A percentile compares a stretch with the other conserved stretches of the same genome.
phyloP scores from a whole-genome alignment of 2,888 invertebrate species.

The Leptopterna dolabrata region DNA sequence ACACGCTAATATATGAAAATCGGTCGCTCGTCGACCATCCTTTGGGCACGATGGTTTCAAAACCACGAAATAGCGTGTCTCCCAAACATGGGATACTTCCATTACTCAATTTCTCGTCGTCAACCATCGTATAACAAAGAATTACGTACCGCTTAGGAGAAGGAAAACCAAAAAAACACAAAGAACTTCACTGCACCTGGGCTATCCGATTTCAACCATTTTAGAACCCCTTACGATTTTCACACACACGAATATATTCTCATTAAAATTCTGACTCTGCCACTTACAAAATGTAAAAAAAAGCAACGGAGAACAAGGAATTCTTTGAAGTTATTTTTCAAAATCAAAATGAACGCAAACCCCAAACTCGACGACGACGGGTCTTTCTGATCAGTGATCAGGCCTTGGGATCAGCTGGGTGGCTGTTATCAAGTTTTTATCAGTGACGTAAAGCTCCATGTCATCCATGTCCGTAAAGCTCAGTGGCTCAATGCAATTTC shows the following conservation, averaged over 20 bases:
- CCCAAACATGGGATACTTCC: slow-evolving; percentile 23
- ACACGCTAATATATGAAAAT: slow-evolving; percentile 46
- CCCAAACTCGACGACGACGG: neutral
- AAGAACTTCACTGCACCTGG: neutral
- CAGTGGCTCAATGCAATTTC: too few species aligned
- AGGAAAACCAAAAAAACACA: slow-evolving; percentile 4
- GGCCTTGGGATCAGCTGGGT: slow-evolving; percentile 8
- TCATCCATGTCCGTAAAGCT: too few species aligned
- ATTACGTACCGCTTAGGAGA: neutral
- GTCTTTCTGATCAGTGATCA: neutral
- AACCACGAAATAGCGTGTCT: slow-evolving; percentile 29
- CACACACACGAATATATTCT: neutral
- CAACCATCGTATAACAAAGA: slow-evolving; percentile 8
- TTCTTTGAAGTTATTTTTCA: neutral
- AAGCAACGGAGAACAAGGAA: neutral
- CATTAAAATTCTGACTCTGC: neutral
- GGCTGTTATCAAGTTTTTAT: neutral
- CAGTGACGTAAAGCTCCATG: neutral
- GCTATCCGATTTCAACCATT: neutral
- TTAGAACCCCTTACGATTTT: neutral
- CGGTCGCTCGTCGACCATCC: slow-evolving; percentile 43
- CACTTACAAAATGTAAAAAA: neutral
- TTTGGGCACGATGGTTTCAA: slow-evolving; percentile 37
- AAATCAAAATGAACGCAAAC: neutral
- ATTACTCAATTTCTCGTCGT: slow-evolving; percentile 42